Percentiles rank a stretch among this genome's conserved stretches.
Conservation (phyloP, 2,113 vertebrate genomes). For the Hystrix cristata region DNA sequence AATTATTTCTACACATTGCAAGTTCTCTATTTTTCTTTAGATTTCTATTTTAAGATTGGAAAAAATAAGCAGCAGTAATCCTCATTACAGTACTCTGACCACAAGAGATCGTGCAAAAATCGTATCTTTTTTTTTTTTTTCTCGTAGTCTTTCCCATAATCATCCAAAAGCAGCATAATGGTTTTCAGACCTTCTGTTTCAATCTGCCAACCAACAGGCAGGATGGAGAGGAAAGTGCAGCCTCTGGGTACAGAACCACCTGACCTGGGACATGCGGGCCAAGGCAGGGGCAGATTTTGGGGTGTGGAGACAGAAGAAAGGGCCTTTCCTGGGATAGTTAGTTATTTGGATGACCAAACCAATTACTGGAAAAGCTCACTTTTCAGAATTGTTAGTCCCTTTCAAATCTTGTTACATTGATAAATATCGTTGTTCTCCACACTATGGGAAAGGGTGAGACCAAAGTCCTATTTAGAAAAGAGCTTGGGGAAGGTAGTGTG, state of each 20-base stretch:
- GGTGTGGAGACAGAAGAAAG: not conserved
- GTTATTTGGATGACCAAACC: not conserved
- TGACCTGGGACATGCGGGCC: not conserved
- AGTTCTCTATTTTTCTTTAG: constrained; percentile 23
- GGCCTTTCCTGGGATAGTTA: not conserved
- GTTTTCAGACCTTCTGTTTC: constrained; percentile 39
- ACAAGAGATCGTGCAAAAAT: not conserved
- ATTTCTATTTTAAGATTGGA: constrained; percentile 33
- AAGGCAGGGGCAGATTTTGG: not conserved
- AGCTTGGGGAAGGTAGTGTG: not conserved
- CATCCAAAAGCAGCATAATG: not conserved
- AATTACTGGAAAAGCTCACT: not conserved
- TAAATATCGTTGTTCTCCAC: not conserved
- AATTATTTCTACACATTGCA: not conserved
- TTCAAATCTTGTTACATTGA: not conserved
- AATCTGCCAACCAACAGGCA: not conserved
- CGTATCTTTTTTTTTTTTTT: not conserved
- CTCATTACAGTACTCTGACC: not conserved
- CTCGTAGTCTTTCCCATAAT: not conserved
- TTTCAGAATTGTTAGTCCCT: not conserved
- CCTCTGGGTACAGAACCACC: not conserved
- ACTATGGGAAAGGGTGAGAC: not conserved
- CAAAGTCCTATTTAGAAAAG: not conserved
- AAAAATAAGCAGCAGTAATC: not conserved
- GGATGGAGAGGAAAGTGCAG: not conserved